Conservation (phyloP, 2,113 vertebrate genomes). For the Andinoacara biseriatus region DNA sequence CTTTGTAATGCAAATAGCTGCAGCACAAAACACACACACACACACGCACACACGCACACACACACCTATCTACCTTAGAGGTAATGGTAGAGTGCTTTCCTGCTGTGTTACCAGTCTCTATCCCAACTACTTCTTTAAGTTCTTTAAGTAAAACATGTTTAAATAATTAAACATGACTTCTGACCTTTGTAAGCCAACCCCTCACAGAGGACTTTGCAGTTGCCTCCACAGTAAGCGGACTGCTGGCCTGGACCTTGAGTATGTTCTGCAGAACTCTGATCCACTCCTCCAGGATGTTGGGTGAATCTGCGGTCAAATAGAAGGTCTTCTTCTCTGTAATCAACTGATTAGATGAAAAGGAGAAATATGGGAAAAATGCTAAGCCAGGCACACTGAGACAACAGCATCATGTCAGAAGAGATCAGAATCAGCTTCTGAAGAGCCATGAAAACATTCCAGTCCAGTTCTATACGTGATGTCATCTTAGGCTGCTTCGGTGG, state of each 20-base stretch:
- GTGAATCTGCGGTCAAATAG: slow-evolving; percentile 90
- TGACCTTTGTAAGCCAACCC: slow-evolving; percentile 92
- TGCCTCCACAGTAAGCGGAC: slow-evolving; percentile 73
- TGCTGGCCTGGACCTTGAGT: slow-evolving; percentile 86
- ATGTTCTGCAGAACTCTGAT: slow-evolving; percentile 89
- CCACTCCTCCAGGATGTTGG: slow-evolving; percentile 92
- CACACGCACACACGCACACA: no score
- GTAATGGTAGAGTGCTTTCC: not conserved
- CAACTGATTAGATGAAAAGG: slow-evolving; percentile 73
- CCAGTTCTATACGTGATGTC: slow-evolving; percentile 58
- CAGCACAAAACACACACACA: not conserved
- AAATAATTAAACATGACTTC: not conserved
- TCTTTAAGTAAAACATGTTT: not conserved
- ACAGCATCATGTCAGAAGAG: slow-evolving; percentile 37
- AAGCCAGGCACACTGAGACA: slow-evolving; percentile 34
- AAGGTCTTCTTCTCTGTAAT: slow-evolving; percentile 90
- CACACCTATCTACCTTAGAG: no score
- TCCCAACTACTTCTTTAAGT: not conserved
- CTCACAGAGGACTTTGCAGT: slow-evolving; percentile 83
- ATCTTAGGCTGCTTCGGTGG: slow-evolving; percentile 57
- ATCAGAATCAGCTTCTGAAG: slow-evolving; percentile 56
- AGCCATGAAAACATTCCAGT: slow-evolving; percentile 63
- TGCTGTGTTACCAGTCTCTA: not conserved
- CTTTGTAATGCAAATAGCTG: not conserved
- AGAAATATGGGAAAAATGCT: slow-evolving; percentile 32